Percentiles rank a stretch among this genome's conserved stretches.
These are phyloP conservation scores for Lepus timidus DNA, from an alignment of 2,113 vertebrate species.

Conservation along the genomic window DNA sequence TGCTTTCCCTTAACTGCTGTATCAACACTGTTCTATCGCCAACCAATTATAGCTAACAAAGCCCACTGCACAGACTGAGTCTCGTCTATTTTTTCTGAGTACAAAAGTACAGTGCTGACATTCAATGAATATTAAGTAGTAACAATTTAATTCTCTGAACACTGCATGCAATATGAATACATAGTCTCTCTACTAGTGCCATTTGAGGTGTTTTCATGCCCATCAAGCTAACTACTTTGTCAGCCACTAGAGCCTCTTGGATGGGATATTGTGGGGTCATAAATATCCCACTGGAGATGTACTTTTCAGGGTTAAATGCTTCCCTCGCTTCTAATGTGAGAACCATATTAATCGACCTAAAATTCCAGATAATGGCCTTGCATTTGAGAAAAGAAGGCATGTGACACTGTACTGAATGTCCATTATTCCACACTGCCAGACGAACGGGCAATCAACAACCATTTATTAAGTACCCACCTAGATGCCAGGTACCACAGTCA, in stretches of 20 bases:
- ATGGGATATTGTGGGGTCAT: background rate
- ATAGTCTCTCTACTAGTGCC: background rate
- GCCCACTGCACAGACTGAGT: slow-evolving; percentile 62
- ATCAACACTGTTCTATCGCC: slow-evolving; percentile 76
- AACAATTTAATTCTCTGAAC: slow-evolving; percentile 62
- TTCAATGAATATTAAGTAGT: slow-evolving; percentile 79
- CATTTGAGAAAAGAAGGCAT: background rate
- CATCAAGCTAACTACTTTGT: background rate
- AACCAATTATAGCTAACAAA: slow-evolving; percentile 80
- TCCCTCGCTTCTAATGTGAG: background rate
- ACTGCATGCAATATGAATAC: slow-evolving; percentile 43
- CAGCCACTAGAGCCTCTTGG: background rate
- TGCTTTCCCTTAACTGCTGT: slow-evolving; percentile 67
- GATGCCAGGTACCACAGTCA: background rate
- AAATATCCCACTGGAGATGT: slow-evolving; percentile 6
- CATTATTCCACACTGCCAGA: background rate
- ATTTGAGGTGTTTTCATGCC: background rate
- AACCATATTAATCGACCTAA: background rate
- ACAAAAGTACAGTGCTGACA: slow-evolving; percentile 72
- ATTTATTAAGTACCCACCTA: slow-evolving; percentile 2
- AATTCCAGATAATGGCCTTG: background rate
- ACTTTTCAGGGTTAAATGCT: background rate
- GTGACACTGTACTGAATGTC: background rate
- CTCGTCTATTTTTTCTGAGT: slow-evolving; percentile 63
- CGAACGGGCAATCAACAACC: background rate